Evolutionary conservation across 2,113 vertebrate species (phyloP).

Genomic region (Cnemophilus loriae): DNA sequence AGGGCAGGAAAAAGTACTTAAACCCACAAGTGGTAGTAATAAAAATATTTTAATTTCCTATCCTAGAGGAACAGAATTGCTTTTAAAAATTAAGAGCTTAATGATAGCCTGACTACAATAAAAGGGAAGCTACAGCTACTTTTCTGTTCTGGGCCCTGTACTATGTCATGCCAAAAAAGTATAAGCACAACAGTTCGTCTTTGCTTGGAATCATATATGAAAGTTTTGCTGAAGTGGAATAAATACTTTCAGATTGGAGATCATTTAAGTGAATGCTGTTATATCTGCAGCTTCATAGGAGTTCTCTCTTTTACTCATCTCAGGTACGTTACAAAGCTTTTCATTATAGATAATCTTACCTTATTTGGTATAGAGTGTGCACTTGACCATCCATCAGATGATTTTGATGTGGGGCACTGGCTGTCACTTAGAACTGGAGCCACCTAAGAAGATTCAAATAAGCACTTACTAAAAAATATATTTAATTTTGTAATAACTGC

Average conservation of each 20-base stretch:
- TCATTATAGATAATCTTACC: conserved; percentile 36
- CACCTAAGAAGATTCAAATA: conserved; percentile 42
- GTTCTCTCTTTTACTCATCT: not conserved
- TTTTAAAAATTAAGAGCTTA: not conserved
- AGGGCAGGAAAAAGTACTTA: not conserved
- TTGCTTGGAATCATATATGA: not conserved
- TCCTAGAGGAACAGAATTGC: not conserved
- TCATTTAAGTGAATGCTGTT: not conserved
- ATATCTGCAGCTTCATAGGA: not conserved
- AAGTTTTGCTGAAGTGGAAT: not conserved
- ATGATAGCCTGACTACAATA: not conserved
- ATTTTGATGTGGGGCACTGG: conserved; percentile 42
- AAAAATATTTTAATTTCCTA: not conserved
- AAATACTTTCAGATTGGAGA: not conserved
- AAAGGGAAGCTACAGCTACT: not conserved
- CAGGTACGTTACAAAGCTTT: fast-evolving
- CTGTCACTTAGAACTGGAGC: conserved; percentile 32
- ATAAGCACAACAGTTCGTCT: not conserved
- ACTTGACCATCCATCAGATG: conserved; percentile 54
- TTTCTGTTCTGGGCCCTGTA: not conserved
- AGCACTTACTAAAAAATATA: not conserved
- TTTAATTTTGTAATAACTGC: not conserved
- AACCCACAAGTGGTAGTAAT: not conserved
- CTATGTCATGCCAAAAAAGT: not conserved
- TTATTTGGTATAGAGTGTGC: conserved; percentile 51